Evolutionary conservation across 2,888 invertebrate species (phyloP).

Genomic region (Bellardia pandia): DNA sequence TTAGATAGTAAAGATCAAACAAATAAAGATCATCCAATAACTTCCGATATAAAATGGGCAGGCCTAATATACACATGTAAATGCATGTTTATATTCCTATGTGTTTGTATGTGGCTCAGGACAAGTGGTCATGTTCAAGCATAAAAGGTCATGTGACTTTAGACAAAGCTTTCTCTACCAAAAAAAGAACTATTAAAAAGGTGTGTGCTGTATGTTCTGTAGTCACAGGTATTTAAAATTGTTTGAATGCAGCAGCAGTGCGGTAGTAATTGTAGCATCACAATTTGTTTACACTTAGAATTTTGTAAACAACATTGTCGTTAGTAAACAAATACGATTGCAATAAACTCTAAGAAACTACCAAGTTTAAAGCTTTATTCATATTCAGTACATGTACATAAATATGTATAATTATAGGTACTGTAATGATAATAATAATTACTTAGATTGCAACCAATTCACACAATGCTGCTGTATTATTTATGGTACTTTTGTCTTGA

Average conservation of each 20-base stretch:
- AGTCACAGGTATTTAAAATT: conserved; percentile 10
- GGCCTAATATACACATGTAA: too few species aligned
- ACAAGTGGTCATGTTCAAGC: conserved; percentile 31
- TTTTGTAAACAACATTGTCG: conserved; percentile 15
- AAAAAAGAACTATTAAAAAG: conserved; percentile 2
- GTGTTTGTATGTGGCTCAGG: not conserved
- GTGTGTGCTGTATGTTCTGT: not conserved
- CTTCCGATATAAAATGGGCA: too few species aligned
- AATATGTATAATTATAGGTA: too few species aligned
- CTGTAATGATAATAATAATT: too few species aligned
- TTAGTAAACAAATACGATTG: not conserved
- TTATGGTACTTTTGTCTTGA: too few species aligned
- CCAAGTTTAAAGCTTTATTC: too few species aligned
- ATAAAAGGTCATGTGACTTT: conserved; percentile 20
- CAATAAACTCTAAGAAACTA: not conserved
- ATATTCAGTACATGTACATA: too few species aligned
- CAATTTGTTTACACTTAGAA: not conserved
- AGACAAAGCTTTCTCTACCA: conserved; percentile 11
- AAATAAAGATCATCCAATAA: too few species aligned
- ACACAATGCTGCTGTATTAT: too few species aligned
- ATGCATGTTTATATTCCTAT: not conserved
- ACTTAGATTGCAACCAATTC: too few species aligned
- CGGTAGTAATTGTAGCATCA: not conserved
- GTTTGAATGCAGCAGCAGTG: not conserved
- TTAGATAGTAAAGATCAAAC: too few species aligned